These are phyloP conservation scores for Acanthurus leucopareius DNA, from an alignment of 2,797 vertebrate genomes.

Conservation along the genomic window DNA sequence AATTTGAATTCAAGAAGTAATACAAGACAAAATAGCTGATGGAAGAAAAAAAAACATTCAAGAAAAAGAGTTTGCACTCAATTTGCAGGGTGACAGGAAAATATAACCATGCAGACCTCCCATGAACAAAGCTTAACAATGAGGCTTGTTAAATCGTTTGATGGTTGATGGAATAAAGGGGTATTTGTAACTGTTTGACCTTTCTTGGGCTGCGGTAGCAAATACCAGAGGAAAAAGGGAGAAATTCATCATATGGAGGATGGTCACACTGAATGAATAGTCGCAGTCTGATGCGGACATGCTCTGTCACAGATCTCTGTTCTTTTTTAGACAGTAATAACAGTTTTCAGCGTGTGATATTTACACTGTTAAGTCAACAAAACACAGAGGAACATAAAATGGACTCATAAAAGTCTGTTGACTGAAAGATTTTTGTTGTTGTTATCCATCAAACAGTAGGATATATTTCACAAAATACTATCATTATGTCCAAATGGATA, in stretches of 20 bases:
- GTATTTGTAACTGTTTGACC: slow-evolving; percentile 52
- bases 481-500: not conserved
- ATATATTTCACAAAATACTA: not conserved
- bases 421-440: not conserved
- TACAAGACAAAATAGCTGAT: too few species aligned
- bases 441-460: not conserved
- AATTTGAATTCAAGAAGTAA: too few species aligned
- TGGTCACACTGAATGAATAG: slow-evolving; percentile 45
- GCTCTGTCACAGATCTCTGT: slow-evolving; percentile 46
- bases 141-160: slow-evolving; percentile 27
- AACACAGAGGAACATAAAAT: slow-evolving; percentile 15
- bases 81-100: not conserved
- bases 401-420: not conserved
- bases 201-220: slow-evolving; percentile 30
- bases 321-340: slow-evolving; percentile 9
- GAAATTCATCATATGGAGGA: slow-evolving; percentile 36
- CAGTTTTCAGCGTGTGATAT: slow-evolving; percentile 39
- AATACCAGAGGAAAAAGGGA: slow-evolving; percentile 42
- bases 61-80: not conserved
- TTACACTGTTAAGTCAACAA: slow-evolving; percentile 27
- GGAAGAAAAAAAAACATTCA: too few species aligned
- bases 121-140: slow-evolving; percentile 44
- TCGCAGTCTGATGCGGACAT: not conserved
- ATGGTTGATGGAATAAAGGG: slow-evolving; percentile 31
- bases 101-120: not conserved